Evolutionary conservation across 2,113 vertebrate genomes (phyloP).

Genomic region (Prionailurus viverrinus): DNA sequence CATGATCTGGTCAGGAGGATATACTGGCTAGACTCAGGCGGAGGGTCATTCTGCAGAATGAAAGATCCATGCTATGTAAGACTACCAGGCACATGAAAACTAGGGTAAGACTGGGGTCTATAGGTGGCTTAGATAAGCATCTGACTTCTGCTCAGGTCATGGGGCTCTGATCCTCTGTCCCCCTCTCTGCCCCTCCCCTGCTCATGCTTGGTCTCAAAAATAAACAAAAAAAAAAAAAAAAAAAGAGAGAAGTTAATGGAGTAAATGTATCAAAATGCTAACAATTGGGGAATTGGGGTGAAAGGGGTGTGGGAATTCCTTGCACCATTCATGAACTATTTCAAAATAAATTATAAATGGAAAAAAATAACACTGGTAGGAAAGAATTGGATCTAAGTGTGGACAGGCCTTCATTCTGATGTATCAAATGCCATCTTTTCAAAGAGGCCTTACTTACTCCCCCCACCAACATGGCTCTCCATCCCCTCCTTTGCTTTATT

Average conservation of each 20-base stretch:
- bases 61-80: background rate
- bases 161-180: no score
- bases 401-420: background rate
- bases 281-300: background rate
- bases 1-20: constrained; percentile 17
- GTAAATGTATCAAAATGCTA: background rate
- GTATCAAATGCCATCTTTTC: background rate
- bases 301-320: background rate
- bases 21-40: background rate
- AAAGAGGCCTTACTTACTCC: background rate
- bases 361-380: background rate
- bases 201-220: no score
- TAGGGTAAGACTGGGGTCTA: background rate
- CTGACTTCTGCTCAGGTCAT: no score
- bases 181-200: no score
- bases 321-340: background rate
- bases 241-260: background rate
- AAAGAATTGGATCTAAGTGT: background rate
- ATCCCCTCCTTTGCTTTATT: background rate
- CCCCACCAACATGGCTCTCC: background rate
- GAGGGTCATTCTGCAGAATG: background rate
- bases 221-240: no score
- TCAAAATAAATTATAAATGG: constrained; percentile 26
- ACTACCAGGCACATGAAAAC: background rate
- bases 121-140: no score